Evolutionary conservation across 2,797 vertebrate species (phyloP), one percentile per base, ranked within the genome.

Genomic region (Periparus ater): DNA sequence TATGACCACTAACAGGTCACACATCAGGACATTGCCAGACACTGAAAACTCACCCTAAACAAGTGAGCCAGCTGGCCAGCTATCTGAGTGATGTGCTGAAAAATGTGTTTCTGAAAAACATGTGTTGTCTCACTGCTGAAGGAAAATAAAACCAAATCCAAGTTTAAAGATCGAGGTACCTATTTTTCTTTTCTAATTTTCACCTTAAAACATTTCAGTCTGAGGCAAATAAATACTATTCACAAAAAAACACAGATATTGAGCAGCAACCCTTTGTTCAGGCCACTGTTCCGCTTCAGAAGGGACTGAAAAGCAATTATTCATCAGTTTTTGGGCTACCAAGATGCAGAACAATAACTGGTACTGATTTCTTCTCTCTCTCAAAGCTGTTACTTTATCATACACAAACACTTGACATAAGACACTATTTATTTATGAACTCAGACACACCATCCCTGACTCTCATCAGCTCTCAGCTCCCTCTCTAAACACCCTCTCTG

Each of bases 71-170:
- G 79, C 55, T 93, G 85, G 71, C 55, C 72, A 65, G 11, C 48
- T 89, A 50, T 74, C 47, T 65, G 82, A 90, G 74, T 55, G 55
- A 60, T 2, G 1, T 76, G 50, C 50, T 86, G 83, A 63, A 92
- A 95, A 92, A 73, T 48, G 75, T 79, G 48, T 58, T 95, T 40
- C 50, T 86, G 83, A 63, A 92, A 95, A 92, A 73, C 58, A 87
- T 45, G 75, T 79, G 48, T 58, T 95, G 27, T 63, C 51, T 87
- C 76, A 88, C 17, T 3, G 6, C 14, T 65, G 55, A 93, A 72
- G 26, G 7, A 4, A 71, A 75, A 78, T 42, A 12, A 60, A 40
- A 42, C 9, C n/a, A 71, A 71, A 53, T 57, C 9, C 22, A 76
- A 60, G 15, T 60, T 68, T 88, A 55, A 85, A 53, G 30, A 94